Evolutionary conservation across 37 sponge, comb jelly and placozoan species (phyloP), one percentile per base, ranked within the genome.

Genomic region (Aphrocallistes beatrix): DNA sequence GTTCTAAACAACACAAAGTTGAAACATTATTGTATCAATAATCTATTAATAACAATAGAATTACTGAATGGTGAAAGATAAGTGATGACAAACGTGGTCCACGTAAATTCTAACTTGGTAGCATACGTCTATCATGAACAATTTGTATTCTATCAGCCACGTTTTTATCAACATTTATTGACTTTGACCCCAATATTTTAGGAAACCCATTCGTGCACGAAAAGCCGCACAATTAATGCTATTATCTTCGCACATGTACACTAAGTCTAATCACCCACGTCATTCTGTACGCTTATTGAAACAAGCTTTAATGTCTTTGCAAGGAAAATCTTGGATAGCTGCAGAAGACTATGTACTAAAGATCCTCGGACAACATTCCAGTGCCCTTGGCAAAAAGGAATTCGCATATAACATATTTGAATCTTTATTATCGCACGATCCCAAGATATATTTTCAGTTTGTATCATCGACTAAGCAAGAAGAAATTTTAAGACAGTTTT

Each of bases 211-310:
- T 60, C 75, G 75, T 19, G 10, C 75, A 60, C 10, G 75, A 28
- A 60, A 60, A 60, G 75, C 17, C 32, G 75, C 75, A 25, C 75
- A 60, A 13, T 60, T 60, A 60, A 60, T 60, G 75, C 28, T 60
- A 32, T 30, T 60, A 3, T 60, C 75, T 19, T 60, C 75, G 10
- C 75, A 60, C n/a, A 60, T 60, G 75, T 60, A 60, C 34, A 60
- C 75, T 6, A 60, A 60, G n/a, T 60, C 75, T 21, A 60, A 60
- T 28, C 75, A 60, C 21, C 75, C 75, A 19, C 75, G 75, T 60
- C 75, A 60, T 13, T 60, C 75, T 1, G 21, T 60, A 25, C 75
- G 75, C 21, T 30, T 60, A 19, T 28, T 60, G 34, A 60, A 60
- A 60, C 75, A 60, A 60, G 8, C 75, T 32, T 60, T 60, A 60